Evolutionary conservation across 2,113 vertebrate genomes (phyloP).

Genomic region (Microcebus tavaratra): DNA sequence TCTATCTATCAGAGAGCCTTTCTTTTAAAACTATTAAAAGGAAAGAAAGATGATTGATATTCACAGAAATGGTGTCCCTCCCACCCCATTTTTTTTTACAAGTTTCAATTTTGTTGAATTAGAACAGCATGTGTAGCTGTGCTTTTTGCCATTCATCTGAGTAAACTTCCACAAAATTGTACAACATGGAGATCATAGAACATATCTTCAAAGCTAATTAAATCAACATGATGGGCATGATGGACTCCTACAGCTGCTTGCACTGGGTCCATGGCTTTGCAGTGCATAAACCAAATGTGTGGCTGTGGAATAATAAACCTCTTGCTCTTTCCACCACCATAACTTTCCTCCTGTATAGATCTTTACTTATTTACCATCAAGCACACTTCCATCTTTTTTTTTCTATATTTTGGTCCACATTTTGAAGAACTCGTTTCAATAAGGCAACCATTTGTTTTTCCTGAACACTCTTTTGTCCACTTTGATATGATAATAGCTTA

Average conservation of each 20-base stretch:
- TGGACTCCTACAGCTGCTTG: constrained; percentile 49
- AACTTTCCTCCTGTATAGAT: constrained; percentile 8
- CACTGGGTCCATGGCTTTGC: constrained; percentile 60
- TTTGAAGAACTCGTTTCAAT: constrained; percentile 46
- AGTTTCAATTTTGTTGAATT: constrained; percentile 62
- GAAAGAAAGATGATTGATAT: background rate
- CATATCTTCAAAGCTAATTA: constrained; percentile 64
- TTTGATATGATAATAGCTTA: background rate
- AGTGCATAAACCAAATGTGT: constrained; percentile 56
- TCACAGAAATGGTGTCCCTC: background rate
- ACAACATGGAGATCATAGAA: constrained; percentile 24
- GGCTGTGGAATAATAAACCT: constrained; percentile 18
- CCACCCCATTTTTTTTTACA: background rate
- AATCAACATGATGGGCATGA: constrained; percentile 48
- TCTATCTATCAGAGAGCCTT: background rate
- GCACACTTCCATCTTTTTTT: background rate
- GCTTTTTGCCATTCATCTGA: background rate
- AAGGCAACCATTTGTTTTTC: background rate
- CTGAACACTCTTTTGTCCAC: background rate
- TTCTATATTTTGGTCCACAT: background rate
- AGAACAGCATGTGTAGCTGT: background rate
- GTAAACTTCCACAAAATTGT: constrained; percentile 35
- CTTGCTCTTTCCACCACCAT: constrained; percentile 12
- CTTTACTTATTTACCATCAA: constrained; percentile 37
- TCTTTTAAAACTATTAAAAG: background rate